phyloP scores from a whole-genome alignment of 1,140 invertebrate genomes.

The Agraylea sexmaculata region DNA sequence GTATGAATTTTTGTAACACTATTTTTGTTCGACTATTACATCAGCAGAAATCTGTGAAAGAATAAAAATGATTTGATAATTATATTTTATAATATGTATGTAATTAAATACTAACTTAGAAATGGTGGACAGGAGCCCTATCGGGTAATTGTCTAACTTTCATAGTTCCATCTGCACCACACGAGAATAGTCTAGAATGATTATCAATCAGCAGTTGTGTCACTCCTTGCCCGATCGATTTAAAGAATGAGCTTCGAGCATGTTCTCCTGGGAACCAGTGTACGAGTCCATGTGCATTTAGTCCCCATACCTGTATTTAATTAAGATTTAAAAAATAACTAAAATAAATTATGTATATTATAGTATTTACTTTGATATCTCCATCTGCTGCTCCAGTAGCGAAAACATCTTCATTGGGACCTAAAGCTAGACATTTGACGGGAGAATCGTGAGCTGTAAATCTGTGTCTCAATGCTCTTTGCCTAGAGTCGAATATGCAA shows the following conservation, averaged over 20 bases:
- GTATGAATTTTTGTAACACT: too few species aligned
- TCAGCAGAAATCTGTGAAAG: too few species aligned
- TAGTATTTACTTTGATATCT: slow-evolving; percentile 82
- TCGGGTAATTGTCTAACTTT: slow-evolving; percentile 87
- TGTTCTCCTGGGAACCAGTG: slow-evolving; percentile 89
- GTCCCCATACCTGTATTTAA: slow-evolving; percentile 73
- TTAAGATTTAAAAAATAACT: slow-evolving; percentile 6
- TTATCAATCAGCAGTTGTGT: slow-evolving; percentile 88
- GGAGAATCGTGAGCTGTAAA: slow-evolving; percentile 87
- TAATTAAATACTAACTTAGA: slow-evolving; percentile 15
- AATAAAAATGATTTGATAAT: too few species aligned
- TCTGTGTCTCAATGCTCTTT: slow-evolving; percentile 74
- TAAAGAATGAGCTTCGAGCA: slow-evolving; percentile 84
- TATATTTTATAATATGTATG: too few species aligned
- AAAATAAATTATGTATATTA: slow-evolving; percentile 1
- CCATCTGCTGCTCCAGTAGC: slow-evolving; percentile 97
- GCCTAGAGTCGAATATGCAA: slow-evolving; percentile 87
- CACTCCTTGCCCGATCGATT: slow-evolving; percentile 92
- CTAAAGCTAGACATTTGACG: slow-evolving; percentile 88
- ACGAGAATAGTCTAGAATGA: slow-evolving; percentile 82
- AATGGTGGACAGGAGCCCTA: slow-evolving; percentile 34
- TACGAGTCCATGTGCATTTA: slow-evolving; percentile 73
- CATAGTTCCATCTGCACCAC: slow-evolving; percentile 97
- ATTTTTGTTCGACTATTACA: too few species aligned
- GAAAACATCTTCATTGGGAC: slow-evolving; percentile 92